Evolutionary conservation across 2,888 invertebrate species (phyloP).

Genomic region (Caenorhabditis doughertyi): DNA sequence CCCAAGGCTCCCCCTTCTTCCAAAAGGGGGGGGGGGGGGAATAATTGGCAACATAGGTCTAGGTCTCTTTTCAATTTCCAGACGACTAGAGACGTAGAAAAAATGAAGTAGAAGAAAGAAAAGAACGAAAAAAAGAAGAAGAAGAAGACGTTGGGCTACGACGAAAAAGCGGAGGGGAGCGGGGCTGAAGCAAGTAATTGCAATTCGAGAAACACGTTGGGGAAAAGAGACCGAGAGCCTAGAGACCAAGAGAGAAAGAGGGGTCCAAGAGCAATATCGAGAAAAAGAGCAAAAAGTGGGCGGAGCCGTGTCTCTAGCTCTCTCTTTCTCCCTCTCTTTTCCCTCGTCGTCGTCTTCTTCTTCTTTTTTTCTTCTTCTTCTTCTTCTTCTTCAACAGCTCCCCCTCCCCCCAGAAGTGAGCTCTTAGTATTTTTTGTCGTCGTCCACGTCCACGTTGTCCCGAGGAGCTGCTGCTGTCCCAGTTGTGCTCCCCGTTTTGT

Average conservation of each 20-base stretch:
- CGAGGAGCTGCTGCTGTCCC: neutral
- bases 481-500: neutral
- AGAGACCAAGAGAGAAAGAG: slow-evolving; percentile 23
- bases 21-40: no score
- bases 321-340: slow-evolving; percentile 12
- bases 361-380: slow-evolving; percentile 6
- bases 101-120: neutral
- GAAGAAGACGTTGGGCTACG: slow-evolving; percentile 22
- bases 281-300: slow-evolving; percentile 48
- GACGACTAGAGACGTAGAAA: slow-evolving; percentile 7
- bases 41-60: slow-evolving; percentile 12
- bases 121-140: neutral
- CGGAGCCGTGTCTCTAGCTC: slow-evolving; percentile 16
- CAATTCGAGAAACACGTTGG: slow-evolving; percentile 39
- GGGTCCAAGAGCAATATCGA: slow-evolving; percentile 1
- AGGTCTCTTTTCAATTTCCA: slow-evolving; percentile 14
- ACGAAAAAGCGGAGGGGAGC: neutral
- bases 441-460: slow-evolving; percentile 12
- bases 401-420: slow-evolving; percentile 42
- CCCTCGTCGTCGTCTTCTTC: slow-evolving; percentile 32
- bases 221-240: slow-evolving; percentile 12
- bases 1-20: no score
- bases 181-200: slow-evolving; percentile 42
- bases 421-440: slow-evolving; percentile 45
- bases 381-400: slow-evolving; percentile 14